These are phyloP conservation scores for Drosophila yakuba DNA, from an alignment of 1,140 invertebrate species.

Conservation along the genomic window DNA sequence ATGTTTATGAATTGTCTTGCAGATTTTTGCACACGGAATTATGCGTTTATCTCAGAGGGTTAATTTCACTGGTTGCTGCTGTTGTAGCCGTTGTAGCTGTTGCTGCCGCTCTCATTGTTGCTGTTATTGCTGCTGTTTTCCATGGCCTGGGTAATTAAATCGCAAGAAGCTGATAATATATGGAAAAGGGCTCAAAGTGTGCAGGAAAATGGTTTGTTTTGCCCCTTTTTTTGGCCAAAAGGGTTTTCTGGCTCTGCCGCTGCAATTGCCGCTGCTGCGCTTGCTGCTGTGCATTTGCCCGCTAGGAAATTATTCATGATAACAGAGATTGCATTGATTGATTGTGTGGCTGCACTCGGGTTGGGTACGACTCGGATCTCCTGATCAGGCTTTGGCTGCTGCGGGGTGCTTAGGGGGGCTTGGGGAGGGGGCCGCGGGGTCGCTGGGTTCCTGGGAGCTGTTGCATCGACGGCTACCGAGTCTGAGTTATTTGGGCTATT, in stretches of 20 bases:
- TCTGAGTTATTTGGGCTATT: slow-evolving; percentile 77
- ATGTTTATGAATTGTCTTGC: slow-evolving; percentile 74
- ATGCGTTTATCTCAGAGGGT: slow-evolving; percentile 77
- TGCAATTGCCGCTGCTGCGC: not conserved
- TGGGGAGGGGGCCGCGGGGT: slow-evolving; percentile 11
- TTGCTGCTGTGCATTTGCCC: slow-evolving; percentile 62
- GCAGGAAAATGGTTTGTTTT: slow-evolving; percentile 50
- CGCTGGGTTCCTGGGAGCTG: slow-evolving; percentile 17
- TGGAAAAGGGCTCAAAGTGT: slow-evolving; percentile 46
- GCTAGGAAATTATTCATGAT: slow-evolving; percentile 82
- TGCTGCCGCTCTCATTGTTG: slow-evolving; percentile 19
- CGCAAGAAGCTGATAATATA: slow-evolving; percentile 73
- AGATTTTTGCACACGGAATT: slow-evolving; percentile 70
- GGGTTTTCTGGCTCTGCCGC: slow-evolving; percentile 49
- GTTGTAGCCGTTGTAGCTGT: not conserved
- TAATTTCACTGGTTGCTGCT: slow-evolving; percentile 49
- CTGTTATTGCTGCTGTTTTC: slow-evolving; percentile 48
- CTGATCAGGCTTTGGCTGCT: slow-evolving; percentile 7
- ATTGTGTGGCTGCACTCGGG: slow-evolving; percentile 64
- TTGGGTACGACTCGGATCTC: slow-evolving; percentile 35
- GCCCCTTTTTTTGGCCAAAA: slow-evolving; percentile 48
- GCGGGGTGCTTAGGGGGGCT: not conserved
- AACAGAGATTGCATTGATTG: slow-evolving; percentile 81
- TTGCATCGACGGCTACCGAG: slow-evolving; percentile 37
- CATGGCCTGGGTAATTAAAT: slow-evolving; percentile 76